These are phyloP conservation scores for Callosobruchus maculatus DNA, from an alignment of 2,888 invertebrate genomes.

Conservation along the genomic window DNA sequence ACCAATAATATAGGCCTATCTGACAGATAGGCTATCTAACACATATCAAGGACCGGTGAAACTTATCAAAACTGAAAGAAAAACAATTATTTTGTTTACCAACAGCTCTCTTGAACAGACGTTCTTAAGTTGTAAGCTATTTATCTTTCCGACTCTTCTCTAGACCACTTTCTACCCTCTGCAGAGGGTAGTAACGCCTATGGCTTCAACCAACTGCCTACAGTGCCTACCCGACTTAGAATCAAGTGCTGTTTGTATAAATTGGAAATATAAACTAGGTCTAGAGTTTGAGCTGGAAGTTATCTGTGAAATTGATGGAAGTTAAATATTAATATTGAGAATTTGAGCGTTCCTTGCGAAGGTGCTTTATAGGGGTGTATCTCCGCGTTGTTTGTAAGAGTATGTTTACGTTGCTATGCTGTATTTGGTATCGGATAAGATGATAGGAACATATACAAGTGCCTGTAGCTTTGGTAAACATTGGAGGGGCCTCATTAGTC, in stretches of 20 bases:
- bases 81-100: too few species aligned
- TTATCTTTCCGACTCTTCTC: background rate
- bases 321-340: background rate
- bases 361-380: background rate
- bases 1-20: too few species aligned
- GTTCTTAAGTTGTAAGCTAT: too few species aligned
- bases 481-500: background rate
- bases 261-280: background rate
- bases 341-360: background rate
- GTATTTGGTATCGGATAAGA: background rate
- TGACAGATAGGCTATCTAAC: too few species aligned
- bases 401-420: background rate
- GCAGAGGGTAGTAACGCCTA: too few species aligned
- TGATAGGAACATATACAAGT: background rate
- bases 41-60: too few species aligned
- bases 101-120: too few species aligned
- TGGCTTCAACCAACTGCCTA: background rate
- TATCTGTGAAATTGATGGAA: background rate
- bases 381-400: background rate
- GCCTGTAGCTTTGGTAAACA: background rate
- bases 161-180: too few species aligned
- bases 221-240: background rate
- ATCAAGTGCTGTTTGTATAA: background rate
- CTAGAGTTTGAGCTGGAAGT: background rate
- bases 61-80: too few species aligned